Evolutionary conservation across 2,797 vertebrate species (phyloP), one percentile per base, ranked within the genome.

Genomic region (Hippocampus kuda): DNA sequence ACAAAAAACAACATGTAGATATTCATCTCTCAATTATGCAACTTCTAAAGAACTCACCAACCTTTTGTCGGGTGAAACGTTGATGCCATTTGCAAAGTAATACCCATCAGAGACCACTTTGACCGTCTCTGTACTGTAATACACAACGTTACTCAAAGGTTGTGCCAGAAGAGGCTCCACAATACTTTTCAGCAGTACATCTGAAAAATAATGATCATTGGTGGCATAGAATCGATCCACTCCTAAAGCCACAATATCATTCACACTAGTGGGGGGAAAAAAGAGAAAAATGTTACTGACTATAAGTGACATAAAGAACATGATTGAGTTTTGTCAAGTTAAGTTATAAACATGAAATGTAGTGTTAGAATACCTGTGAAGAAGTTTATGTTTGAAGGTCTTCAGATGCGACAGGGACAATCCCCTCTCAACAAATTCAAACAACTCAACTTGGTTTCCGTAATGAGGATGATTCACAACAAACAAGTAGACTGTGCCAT

Each of bases 161-260:
- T 91, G 75, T 64, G 84, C 87, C 24, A 94, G 41, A 1, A 92
- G 0, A 1, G 6, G 0, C 0, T 18, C 11, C 70, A 94, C 41
- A 3, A 26, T 44, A 2, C 9, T 64, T 64, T 64, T 64, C 41
- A 64, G 12, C 22, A 46, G 41, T 46, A 24, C 62, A 46, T 64
- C 12, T 5, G 62, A 46, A 44, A 64, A 64, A 44, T 89, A 93
- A 64, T 76, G 88, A 73, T 96, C 91, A 38, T 95, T 95, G 69
- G 94, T 94, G 75, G 92, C 94, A 51, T 95, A 97, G 83, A 98
- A 98, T 73, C 90, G 91, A 30, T 97, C 93, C 9, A 87, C 84
- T 70, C 94, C 92, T 0, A 96, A 62, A 66, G 93, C 94, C 66
- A 96, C 87, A 48, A 98, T 75, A 74, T 98, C 92, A 77, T 98